Evolutionary conservation across 2,113 vertebrate genomes (phyloP).

Genomic region (Epinephelus moara): DNA sequence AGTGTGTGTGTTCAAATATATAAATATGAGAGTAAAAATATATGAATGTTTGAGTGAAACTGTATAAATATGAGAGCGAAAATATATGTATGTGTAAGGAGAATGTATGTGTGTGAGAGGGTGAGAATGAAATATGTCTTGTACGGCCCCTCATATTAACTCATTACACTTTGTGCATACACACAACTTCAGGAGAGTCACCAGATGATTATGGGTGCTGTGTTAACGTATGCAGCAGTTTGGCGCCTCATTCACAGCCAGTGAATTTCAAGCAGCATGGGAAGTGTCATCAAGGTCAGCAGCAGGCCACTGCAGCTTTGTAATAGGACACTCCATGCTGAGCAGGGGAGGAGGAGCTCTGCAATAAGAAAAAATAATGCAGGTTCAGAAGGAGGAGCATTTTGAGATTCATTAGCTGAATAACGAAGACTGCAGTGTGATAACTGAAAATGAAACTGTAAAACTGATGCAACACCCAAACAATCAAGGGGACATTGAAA

Average conservation of each 20-base stretch:
- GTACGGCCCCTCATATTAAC: not conserved
- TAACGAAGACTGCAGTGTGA: not conserved
- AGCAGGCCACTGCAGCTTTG: slow-evolving; percentile 73
- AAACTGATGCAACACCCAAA: not conserved
- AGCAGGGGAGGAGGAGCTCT: slow-evolving; percentile 78
- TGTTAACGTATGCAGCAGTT: slow-evolving; percentile 55
- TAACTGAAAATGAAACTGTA: not conserved
- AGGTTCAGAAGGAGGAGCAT: slow-evolving; percentile 27
- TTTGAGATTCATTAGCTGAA: slow-evolving; percentile 7
- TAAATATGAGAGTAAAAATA: too few species aligned
- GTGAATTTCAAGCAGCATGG: slow-evolving; percentile 69
- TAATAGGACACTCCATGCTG: slow-evolving; percentile 78
- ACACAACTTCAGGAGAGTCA: slow-evolving; percentile 57
- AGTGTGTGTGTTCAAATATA: too few species aligned
- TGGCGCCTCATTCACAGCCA: slow-evolving; percentile 66
- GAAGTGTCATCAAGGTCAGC: slow-evolving; percentile 77
- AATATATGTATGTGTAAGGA: too few species aligned
- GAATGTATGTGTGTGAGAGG: too few species aligned
- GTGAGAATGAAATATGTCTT: too few species aligned
- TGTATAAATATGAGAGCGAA: too few species aligned
- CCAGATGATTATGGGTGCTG: slow-evolving; percentile 56
- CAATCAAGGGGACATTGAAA: not conserved
- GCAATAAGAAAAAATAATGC: slow-evolving; percentile 50
- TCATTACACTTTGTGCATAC: slow-evolving; percentile 68
- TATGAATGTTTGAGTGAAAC: too few species aligned